phyloP scores from a whole-genome alignment of 2,888 invertebrate genomes.

The Arrhopalites spinosus region DNA sequence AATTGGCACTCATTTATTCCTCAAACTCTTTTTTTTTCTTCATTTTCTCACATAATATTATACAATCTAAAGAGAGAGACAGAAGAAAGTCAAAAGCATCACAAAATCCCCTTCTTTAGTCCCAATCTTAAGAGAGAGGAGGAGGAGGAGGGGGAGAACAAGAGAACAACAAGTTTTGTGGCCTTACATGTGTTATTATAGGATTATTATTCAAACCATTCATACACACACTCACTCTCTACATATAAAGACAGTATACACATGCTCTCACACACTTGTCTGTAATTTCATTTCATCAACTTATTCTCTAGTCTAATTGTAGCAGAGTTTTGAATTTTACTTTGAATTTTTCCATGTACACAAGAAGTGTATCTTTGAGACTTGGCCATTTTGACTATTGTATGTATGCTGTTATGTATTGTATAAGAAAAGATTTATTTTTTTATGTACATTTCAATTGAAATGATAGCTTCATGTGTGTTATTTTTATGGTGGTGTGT shows the following conservation, averaged over 20 bases:
- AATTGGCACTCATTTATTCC: conserved; percentile 56
- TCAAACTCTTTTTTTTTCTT: conserved; percentile 43
- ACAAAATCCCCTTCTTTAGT: no score
- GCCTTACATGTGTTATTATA: not conserved
- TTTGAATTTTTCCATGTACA: conserved; percentile 3
- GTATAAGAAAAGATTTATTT: no score
- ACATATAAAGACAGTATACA: no score
- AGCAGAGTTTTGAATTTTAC: conserved; percentile 2
- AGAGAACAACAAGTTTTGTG: not conserved
- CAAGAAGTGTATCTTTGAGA: no score
- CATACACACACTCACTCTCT: no score
- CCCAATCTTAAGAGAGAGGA: not conserved
- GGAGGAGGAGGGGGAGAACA: not conserved
- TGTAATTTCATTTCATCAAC: conserved; percentile 29
- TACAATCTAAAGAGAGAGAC: conserved; percentile 6
- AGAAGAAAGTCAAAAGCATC: not conserved
- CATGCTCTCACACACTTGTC: no score
- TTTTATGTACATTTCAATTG: conserved; percentile 27
- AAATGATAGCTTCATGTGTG: conserved; percentile 30
- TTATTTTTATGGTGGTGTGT: not conserved
- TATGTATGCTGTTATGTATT: no score
- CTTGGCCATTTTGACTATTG: no score
- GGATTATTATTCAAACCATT: conserved; percentile 10
- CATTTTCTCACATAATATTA: conserved; percentile 34
- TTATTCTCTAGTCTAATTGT: conserved; percentile 25